Base-by-base conservation (phyloP, 2,888 invertebrate genomes). In the Pheosia tremula region DNA sequence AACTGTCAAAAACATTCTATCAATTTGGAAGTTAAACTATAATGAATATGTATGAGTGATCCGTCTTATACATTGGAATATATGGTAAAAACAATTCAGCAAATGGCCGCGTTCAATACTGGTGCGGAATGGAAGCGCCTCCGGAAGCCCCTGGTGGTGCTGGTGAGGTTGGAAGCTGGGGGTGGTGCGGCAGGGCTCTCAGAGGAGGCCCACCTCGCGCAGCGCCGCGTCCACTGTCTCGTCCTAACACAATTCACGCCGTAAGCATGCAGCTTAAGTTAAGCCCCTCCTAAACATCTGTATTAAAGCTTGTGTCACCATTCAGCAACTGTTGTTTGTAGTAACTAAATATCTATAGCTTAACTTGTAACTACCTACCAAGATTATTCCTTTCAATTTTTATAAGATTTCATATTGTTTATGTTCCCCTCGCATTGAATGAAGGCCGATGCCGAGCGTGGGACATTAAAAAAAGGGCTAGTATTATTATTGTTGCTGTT, bases 221-320 rank as follows among this genome's bases (percentile, higher is more conserved):
- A 98, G 97, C 88, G 98, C 97, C 87, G 97, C 97, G 94, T 98
- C 98, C 94, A 98, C 96, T 85, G 97, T 97, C 96, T 98, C 98
- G 93, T 98, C 98, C 98, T 92, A 90, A 77, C 72, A 82, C 78
- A 81, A 82, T 72, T 73, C 76, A 80, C 78, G 67, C 75, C 80
- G 72, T 84, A 76, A 83, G 74, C 79, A 83, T 77, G 76, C 75
- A 78, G 69, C 74, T 75, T 69, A 67, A 57, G 68, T 68, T 77
- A 66, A 63, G 24, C 62, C 60, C 62, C 61, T 64, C 53, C 54
- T 49, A 58, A 57, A 49, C 53, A 38, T 60, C 55, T 47, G 60
- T 60, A 66, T 63, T 68, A 72, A 47, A 47, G 57, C 52, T 38
- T 11, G 37, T 7, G 9, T 43, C 3, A 43, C 43, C 9, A 9